Evolutionary conservation across 2,113 vertebrate genomes (phyloP).

Genomic region (Columba livia): DNA sequence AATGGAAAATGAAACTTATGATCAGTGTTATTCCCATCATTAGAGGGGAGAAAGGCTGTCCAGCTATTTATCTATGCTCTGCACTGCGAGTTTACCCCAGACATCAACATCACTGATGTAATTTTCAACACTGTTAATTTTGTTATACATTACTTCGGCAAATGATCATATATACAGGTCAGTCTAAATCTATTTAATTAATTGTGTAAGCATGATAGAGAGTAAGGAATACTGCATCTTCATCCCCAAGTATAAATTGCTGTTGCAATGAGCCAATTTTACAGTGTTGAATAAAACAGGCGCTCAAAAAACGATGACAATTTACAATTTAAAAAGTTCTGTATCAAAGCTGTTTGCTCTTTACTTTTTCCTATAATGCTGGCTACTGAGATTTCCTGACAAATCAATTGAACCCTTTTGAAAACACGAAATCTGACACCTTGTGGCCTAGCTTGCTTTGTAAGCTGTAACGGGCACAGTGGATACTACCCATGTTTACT

Average conservation of each 20-base stretch:
- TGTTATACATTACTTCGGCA: conserved; percentile 44
- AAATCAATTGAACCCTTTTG: background rate
- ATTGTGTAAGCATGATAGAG: conserved; percentile 59
- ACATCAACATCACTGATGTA: conserved; percentile 24
- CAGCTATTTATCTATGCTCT: conserved; percentile 32
- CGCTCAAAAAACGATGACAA: conserved; percentile 47
- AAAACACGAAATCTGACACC: conserved; percentile 19
- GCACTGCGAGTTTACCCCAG: conserved; percentile 19
- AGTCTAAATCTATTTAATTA: conserved; percentile 55
- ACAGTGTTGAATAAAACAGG: conserved; percentile 60
- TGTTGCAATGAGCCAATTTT: conserved; percentile 52
- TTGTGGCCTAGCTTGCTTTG: conserved; percentile 1
- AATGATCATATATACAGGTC: conserved; percentile 38
- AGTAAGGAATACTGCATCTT: conserved; percentile 75
- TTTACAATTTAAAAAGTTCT: conserved; percentile 23
- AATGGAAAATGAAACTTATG: background rate
- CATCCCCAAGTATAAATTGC: conserved; percentile 24
- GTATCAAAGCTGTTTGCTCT: conserved; percentile 29
- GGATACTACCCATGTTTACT: background rate
- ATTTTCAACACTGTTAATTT: conserved; percentile 48
- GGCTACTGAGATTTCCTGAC: conserved; percentile 22
- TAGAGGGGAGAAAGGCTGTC: conserved; percentile 1
- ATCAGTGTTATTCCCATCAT: conserved; percentile 12
- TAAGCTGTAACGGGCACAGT: background rate
- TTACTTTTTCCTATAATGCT: background rate